Conservation (phyloP, 2,113 vertebrate genomes). For the Malurus cyaneus region DNA sequence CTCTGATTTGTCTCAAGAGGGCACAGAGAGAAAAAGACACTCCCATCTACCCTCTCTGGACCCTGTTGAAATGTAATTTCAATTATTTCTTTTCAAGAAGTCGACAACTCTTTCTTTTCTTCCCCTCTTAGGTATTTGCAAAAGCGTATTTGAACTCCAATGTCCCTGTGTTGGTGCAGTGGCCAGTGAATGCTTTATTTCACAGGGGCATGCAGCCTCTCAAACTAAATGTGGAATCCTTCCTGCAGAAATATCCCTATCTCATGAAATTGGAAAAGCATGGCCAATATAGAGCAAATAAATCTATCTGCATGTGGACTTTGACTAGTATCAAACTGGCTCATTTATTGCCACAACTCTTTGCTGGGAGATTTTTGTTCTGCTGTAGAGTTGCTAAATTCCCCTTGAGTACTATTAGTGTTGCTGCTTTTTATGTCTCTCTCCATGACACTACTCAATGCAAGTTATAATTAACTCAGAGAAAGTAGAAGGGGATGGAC, state of each 20-base stretch:
- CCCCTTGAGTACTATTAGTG: constrained; percentile 67
- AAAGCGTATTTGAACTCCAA: not conserved
- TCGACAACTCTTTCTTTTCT: not conserved
- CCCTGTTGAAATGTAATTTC: not conserved
- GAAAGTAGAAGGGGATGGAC: constrained; percentile 53
- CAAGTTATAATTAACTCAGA: constrained; percentile 73
- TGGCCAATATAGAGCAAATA: constrained; percentile 42
- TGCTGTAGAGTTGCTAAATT: constrained; percentile 68
- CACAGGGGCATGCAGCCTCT: not conserved
- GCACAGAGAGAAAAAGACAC: not conserved
- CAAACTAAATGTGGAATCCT: not conserved
- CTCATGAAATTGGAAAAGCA: constrained; percentile 38
- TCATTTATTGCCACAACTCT: constrained; percentile 69
- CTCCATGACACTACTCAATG: constrained; percentile 68
- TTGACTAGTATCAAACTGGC: constrained; percentile 67
- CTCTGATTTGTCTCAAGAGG: not conserved
- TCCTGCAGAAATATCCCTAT: constrained; percentile 3
- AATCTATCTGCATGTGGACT: constrained; percentile 62
- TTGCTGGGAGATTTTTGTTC: constrained; percentile 69
- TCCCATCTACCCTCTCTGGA: rapidly evolving
- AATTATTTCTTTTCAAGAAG: not conserved
- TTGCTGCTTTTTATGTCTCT: constrained; percentile 71
- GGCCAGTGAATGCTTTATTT: not conserved
- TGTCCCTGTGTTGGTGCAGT: not conserved
- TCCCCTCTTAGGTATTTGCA: not conserved